Percentiles rank a stretch among this genome's conserved stretches.
Conservation (phyloP, 2,797 vertebrate species). For the Neopelma chrysocephalum region DNA sequence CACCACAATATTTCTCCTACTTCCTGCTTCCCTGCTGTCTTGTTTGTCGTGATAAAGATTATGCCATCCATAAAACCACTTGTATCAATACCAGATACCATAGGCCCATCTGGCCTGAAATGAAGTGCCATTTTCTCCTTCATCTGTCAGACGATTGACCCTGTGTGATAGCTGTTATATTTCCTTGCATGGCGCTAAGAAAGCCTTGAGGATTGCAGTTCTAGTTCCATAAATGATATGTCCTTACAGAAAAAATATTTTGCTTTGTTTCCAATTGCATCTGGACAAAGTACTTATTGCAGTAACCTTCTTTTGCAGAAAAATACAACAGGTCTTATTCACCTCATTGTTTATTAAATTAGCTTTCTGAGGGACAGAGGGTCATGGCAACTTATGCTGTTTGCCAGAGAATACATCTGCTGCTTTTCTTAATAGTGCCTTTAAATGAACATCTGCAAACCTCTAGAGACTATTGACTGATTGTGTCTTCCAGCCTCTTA, state of each 20-base stretch:
- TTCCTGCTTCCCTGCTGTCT: not conserved
- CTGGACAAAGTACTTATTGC: not conserved
- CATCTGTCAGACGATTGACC: not conserved
- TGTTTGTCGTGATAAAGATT: not conserved
- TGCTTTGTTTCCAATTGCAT: conserved; percentile 6
- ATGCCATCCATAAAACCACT: not conserved
- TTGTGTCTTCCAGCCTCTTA: not conserved
- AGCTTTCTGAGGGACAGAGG: conserved; percentile 41
- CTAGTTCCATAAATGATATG: not conserved
- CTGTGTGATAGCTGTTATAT: not conserved
- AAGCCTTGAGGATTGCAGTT: not conserved
- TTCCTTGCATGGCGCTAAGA: not conserved
- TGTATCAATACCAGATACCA: not conserved
- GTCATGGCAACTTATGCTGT: not conserved
- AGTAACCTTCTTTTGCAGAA: not conserved
- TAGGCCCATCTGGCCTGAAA: not conserved
- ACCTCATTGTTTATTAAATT: conserved; percentile 31
- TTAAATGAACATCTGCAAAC: conserved; percentile 54
- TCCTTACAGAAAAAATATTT: not conserved
- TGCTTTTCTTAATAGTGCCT: conserved; percentile 26
- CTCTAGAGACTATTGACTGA: not conserved
- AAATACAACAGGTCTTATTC: not conserved
- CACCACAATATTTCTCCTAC: not conserved
- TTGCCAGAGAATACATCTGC: conserved; percentile 46
- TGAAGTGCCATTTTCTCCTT: not conserved